Base-by-base conservation (phyloP, 64 coral and sea anemone species). In the Actinia tenebrosa region DNA sequence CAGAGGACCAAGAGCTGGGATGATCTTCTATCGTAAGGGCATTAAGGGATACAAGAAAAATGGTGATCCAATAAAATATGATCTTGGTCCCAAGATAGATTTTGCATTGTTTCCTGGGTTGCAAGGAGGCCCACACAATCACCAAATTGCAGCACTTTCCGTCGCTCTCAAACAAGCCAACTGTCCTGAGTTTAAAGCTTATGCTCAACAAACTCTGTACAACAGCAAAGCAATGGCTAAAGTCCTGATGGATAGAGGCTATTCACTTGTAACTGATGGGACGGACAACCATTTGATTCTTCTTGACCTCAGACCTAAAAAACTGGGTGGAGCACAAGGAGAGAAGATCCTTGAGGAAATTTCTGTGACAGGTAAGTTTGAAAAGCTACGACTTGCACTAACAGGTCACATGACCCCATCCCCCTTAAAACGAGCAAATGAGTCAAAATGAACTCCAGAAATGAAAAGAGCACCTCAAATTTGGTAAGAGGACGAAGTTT, bases 11-110 rank as follows among this genome's bases (percentile, higher is more conserved):
- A 84, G 97, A 68, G 89, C 93, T 54, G 97, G 93, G 22, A 92
- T 99, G 86, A 99, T 99, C 77, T 99, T 99, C 83, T 99, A 92
- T 64, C 93, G 97, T 62, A 99, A 99, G 86, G 97, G 97, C 16
- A 84, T 99, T 61, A 99, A 99, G 59, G 97, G 97, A 23, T 86
- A 99, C 78, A 95, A 92, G 88, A 99, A 99, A 56, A 95, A 87
- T 88, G 97, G 97, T 2, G 97, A 99, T 45, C 97, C 97, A 22
- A 95, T 99, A 30, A 95, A 92, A 75, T 99, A 99, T 83, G 93
- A 99, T 80, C 89, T 90, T 89, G 97, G 93, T 20, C 78, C 88
- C 77, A 95, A 87, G 69, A 92, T 99, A 45, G 90, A 86, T 63
- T 85, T 87, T 84, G 97, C 97, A 6, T 72, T 99, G 3, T 99